These are phyloP conservation scores for Digitonthophagus gazella DNA, from an alignment of 2,888 invertebrate species.

Conservation along the genomic window DNA sequence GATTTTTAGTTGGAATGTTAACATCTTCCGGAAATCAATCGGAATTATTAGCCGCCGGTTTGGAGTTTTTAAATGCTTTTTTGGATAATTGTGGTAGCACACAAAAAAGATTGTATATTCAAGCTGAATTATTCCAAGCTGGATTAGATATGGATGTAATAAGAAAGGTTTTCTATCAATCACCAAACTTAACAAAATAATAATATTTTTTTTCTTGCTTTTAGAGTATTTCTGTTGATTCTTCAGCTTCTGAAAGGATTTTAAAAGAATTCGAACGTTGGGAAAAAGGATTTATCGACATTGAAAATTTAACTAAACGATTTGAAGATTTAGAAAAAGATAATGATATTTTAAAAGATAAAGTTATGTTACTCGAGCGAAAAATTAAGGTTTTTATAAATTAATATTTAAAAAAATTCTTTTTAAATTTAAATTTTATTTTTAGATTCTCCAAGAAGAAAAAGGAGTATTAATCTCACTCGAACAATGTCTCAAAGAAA, in stretches of 20 bases:
- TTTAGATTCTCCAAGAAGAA: slow-evolving; percentile 76
- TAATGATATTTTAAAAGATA: slow-evolving; percentile 62
- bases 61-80: slow-evolving; percentile 82
- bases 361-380: slow-evolving; percentile 68
- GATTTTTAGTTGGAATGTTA: slow-evolving; percentile 86
- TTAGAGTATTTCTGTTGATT: slow-evolving; percentile 64
- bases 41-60: slow-evolving; percentile 74
- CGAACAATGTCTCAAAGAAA: slow-evolving; percentile 72
- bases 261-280: slow-evolving; percentile 72
- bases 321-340: slow-evolving; percentile 70
- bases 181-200: too few relatives aligned
- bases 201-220: too few relatives aligned
- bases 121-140: slow-evolving; percentile 81
- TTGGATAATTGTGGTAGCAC: slow-evolving; percentile 72
- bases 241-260: slow-evolving; percentile 63
- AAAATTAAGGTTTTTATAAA: too few relatives aligned
- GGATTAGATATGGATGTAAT: slow-evolving; percentile 67
- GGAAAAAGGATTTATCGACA: slow-evolving; percentile 75
- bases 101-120: slow-evolving; percentile 78
- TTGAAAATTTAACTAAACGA: slow-evolving; percentile 70
- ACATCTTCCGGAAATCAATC: slow-evolving; percentile 69
- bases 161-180: slow-evolving; percentile 57
- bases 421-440: too few relatives aligned
- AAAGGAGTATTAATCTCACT: slow-evolving; percentile 70
- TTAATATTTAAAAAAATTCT: slow-evolving; percentile 53